Percentiles rank a stretch among this genome's conserved stretches.
Evolutionary conservation across 2,888 invertebrate genomes (phyloP).

Genomic region (Lasius fuliginosus): DNA sequence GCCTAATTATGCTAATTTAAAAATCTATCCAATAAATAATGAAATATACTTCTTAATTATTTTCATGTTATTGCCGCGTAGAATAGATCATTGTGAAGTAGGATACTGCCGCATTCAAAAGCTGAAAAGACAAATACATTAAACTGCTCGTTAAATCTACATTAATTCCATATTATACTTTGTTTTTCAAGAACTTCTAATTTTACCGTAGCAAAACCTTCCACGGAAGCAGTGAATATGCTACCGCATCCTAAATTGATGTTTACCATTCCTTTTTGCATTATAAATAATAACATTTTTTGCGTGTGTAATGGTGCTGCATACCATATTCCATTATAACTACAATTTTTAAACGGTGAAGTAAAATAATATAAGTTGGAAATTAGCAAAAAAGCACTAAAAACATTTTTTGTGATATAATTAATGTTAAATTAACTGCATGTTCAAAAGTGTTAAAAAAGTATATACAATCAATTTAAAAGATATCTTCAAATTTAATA

Average conservation of each 20-base stretch:
- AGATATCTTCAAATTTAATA: neutral
- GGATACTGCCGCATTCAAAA: neutral
- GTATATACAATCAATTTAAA: neutral
- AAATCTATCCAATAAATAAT: neutral
- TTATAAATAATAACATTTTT: constrained; percentile 40
- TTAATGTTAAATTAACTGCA: neutral
- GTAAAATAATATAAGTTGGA: neutral
- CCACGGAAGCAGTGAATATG: constrained; percentile 17
- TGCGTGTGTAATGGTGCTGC: constrained; percentile 32
- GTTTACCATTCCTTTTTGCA: neutral
- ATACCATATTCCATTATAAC: constrained; percentile 43
- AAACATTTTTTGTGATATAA: neutral
- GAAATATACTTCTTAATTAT: neutral
- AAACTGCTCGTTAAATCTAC: neutral
- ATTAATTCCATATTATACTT: neutral
- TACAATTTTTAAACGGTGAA: neutral
- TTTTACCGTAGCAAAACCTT: constrained; percentile 37
- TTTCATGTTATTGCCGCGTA: neutral
- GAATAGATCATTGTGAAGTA: constrained; percentile 25
- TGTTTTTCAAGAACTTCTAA: neutral
- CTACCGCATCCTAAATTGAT: neutral
- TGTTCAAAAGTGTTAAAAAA: neutral
- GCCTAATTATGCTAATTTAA: neutral
- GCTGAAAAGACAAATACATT: constrained; percentile 9
- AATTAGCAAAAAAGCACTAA: neutral